phyloP scores from a whole-genome alignment of 2,113 vertebrate species.

The Rhipidura dahli region DNA sequence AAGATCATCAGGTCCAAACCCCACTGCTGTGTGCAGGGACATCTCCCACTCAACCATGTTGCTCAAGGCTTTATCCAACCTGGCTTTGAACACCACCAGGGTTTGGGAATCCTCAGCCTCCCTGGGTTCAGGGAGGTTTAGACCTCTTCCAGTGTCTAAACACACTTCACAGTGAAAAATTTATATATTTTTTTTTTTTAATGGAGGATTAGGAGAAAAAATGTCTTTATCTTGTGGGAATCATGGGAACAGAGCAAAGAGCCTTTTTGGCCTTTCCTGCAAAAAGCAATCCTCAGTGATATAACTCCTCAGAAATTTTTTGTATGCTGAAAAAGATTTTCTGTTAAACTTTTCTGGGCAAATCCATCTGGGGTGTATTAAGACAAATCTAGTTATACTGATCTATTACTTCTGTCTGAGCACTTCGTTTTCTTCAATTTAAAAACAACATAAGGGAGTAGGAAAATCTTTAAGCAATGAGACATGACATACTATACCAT shows the following conservation, averaged over 20 bases:
- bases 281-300: background rate
- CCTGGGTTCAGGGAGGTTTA: background rate
- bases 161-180: background rate
- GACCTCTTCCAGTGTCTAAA: background rate
- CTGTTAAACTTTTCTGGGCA: background rate
- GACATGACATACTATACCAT: constrained; percentile 13
- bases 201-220: background rate
- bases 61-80: background rate
- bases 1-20: background rate
- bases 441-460: constrained; percentile 46
- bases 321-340: background rate
- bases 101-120: background rate
- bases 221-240: background rate
- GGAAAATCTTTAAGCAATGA: constrained; percentile 57
- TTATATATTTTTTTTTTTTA: too few relatives aligned
- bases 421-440: constrained; percentile 47
- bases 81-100: background rate
- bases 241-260: background rate
- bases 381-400: constrained; percentile 52
- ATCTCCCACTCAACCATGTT: background rate
- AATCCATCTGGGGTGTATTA: constrained; percentile 57
- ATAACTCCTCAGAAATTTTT: background rate
- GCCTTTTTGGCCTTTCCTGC: background rate
- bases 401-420: constrained; percentile 50
- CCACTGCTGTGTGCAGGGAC: background rate